These are phyloP conservation scores for Sebastes jordani DNA, from an alignment of 2,797 vertebrate species.

Conservation along the genomic window DNA sequence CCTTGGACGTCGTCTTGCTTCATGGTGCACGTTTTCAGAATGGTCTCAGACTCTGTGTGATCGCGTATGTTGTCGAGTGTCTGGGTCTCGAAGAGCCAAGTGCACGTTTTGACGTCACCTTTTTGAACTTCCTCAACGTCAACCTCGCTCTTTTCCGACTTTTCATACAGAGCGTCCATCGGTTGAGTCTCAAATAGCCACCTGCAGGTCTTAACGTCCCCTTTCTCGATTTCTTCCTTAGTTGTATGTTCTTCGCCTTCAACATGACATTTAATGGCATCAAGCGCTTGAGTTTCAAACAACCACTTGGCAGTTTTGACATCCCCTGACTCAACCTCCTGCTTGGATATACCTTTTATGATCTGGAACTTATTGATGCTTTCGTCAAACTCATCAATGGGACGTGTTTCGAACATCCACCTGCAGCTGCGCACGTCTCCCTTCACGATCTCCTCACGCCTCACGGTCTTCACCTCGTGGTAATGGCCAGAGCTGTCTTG, in stretches of 20 bases:
- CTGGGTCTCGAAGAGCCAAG: conserved; percentile 94
- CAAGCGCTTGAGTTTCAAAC: conserved; percentile 93
- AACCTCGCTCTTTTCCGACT: conserved; percentile 76
- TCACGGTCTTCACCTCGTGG: conserved; percentile 92
- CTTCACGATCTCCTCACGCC: conserved; percentile 91
- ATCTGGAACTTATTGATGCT: conserved; percentile 90
- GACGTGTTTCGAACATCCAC: conserved; percentile 96
- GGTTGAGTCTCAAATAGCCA: conserved; percentile 96
- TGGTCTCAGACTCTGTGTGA: conserved; percentile 80
- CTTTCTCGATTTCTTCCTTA: conserved; percentile 85
- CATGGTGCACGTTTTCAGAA: conserved; percentile 84
- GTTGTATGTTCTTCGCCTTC: conserved; percentile 83
- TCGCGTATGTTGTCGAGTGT: conserved; percentile 90
- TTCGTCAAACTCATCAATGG: conserved; percentile 93
- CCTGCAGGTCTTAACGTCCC: conserved; percentile 91
- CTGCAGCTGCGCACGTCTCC: conserved; percentile 91
- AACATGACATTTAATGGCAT: conserved; percentile 84
- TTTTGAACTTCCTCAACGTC: conserved; percentile 84
- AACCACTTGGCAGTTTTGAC: conserved; percentile 96
- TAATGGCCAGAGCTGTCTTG: conserved; percentile 92
- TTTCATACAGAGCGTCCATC: conserved; percentile 92
- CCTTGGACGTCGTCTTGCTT: conserved; percentile 89
- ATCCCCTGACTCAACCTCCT: conserved; percentile 91
- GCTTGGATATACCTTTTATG: conserved; percentile 93
- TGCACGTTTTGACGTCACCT: conserved; percentile 93